Conservation (phyloP, 2,797 vertebrate species). For the Stomatorhinus walkeri region DNA sequence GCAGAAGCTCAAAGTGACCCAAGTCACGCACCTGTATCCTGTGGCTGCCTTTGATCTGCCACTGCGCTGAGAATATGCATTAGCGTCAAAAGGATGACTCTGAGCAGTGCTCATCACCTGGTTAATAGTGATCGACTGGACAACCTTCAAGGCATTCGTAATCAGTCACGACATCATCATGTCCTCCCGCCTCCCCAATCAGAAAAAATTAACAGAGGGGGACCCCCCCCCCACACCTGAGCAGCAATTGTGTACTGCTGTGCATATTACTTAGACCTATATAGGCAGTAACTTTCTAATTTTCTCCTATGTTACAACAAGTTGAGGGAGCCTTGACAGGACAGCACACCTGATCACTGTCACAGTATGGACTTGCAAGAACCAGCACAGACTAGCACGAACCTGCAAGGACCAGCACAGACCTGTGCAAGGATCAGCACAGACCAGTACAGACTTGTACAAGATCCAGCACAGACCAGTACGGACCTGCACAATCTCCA, state of each 20-base stretch:
- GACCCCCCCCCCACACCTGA: background rate
- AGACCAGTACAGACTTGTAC: background rate
- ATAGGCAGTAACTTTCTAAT: background rate
- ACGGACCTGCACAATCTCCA: background rate
- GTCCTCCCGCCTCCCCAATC: background rate
- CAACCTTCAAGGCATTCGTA: background rate
- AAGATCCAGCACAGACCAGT: background rate
- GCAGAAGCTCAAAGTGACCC: background rate
- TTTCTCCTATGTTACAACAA: background rate
- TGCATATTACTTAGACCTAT: background rate
- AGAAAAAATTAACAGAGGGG: background rate
- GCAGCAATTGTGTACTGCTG: background rate
- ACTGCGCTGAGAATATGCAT: background rate
- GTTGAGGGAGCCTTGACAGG: background rate
- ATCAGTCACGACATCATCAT: background rate
- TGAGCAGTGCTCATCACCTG: background rate
- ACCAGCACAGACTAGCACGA: background rate
- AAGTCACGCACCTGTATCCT: background rate
- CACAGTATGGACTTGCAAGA: background rate
- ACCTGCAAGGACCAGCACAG: background rate
- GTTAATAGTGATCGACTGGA: background rate
- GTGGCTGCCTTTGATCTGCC: background rate
- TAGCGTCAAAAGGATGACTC: background rate
- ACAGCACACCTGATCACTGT: background rate
- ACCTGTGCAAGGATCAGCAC: background rate